Evolutionary conservation across 2,113 vertebrate genomes (phyloP).

Genomic region (Tamias sibiricus): DNA sequence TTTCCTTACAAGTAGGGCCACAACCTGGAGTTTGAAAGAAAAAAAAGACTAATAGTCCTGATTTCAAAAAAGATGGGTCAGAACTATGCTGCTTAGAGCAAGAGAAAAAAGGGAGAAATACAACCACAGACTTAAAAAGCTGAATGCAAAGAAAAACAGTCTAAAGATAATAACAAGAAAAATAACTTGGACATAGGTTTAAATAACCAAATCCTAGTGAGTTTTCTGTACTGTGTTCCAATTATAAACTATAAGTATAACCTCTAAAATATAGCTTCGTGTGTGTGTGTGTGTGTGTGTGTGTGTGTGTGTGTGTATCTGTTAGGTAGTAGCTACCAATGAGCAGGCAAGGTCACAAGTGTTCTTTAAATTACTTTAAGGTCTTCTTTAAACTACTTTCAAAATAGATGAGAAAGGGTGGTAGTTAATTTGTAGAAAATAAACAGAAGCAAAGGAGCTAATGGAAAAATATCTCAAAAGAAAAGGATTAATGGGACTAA

Average conservation of each 20-base stretch:
- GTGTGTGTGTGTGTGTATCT: too few species aligned
- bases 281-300: too few species aligned
- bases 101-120: background rate
- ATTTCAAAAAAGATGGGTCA: background rate
- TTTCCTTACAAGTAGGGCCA: background rate
- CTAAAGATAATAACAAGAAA: background rate
- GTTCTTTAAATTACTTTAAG: too few species aligned
- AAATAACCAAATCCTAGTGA: background rate
- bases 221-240: background rate
- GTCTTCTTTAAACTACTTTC: too few species aligned
- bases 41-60: background rate
- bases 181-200: background rate
- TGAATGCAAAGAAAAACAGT: conserved; percentile 7
- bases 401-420: too few species aligned
- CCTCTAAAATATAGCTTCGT: background rate
- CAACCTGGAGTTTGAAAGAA: background rate
- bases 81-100: background rate
- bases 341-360: too few species aligned
- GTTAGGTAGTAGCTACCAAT: too few species aligned
- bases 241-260: background rate
- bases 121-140: background rate
- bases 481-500: too few species aligned
- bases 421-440: too few species aligned
- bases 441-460: too few species aligned
- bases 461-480: too few species aligned